Evolutionary conservation across 2,113 vertebrate species (phyloP).

Genomic region (Numenius arquata): DNA sequence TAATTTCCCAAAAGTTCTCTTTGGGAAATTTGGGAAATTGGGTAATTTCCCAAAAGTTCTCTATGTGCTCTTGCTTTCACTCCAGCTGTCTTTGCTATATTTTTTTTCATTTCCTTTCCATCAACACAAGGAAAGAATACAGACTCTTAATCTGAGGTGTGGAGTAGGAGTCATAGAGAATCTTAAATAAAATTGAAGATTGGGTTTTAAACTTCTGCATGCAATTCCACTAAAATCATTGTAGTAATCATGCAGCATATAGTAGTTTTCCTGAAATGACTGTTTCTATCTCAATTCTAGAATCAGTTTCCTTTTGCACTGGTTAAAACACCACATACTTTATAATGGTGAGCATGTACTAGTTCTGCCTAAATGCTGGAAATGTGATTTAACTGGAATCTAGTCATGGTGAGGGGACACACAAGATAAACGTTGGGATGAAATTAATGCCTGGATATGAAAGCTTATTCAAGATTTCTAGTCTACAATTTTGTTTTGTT

Average conservation of each 20-base stretch:
- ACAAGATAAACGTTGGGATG: background rate
- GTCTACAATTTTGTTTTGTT: background rate
- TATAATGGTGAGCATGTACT: background rate
- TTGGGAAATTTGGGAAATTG: too few relatives aligned
- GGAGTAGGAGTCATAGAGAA: background rate
- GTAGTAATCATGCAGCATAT: background rate
- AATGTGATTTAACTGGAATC: background rate
- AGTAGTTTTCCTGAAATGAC: background rate
- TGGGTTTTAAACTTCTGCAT: background rate
- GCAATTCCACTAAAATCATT: background rate
- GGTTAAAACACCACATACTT: background rate
- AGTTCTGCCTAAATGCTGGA: background rate
- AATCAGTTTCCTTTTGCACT: background rate
- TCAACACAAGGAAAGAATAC: background rate
- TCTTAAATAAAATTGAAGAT: background rate
- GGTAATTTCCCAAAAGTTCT: background rate
- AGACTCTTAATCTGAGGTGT: background rate
- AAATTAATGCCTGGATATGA: background rate
- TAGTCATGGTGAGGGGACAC: accelerated
- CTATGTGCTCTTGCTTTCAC: background rate
- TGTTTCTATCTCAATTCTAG: background rate
- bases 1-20: background rate
- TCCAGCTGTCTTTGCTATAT: background rate
- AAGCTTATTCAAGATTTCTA: background rate
- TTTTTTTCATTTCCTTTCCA: background rate